Evolutionary conservation across 2,797 vertebrate species (phyloP).

Genomic region (Periophthalmus magnuspinnatus): DNA sequence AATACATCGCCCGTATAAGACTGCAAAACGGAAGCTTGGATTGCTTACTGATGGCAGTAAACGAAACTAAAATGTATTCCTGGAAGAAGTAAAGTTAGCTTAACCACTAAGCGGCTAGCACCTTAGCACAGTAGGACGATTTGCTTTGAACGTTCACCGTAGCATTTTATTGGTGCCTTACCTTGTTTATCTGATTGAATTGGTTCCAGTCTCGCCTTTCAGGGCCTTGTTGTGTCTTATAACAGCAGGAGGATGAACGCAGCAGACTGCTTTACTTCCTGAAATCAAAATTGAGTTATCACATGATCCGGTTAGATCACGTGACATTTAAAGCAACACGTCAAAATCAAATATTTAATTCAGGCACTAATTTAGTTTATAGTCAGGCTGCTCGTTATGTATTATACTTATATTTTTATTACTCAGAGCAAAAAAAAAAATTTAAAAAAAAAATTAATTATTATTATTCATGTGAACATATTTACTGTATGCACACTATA

Average conservation of each 20-base stretch:
- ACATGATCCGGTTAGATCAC: slow-evolving; percentile 48
- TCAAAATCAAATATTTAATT: neutral
- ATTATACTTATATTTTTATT: neutral
- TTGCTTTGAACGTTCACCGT: neutral
- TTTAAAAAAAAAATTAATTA: too few relatives aligned
- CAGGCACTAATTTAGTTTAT: too few relatives aligned
- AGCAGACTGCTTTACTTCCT: neutral
- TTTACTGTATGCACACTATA: too few relatives aligned
- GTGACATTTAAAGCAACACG: slow-evolving; percentile 54
- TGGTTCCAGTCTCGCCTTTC: rapidly evolving
- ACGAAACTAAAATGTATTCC: neutral
- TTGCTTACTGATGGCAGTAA: too few relatives aligned
- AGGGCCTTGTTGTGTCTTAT: neutral
- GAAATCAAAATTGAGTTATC: slow-evolving; percentile 18
- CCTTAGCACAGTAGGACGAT: slow-evolving; percentile 33
- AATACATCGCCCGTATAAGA: neutral
- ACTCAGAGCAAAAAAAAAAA: too few relatives aligned
- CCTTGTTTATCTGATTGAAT: neutral
- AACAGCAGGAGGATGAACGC: neutral
- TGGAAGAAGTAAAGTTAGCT: slow-evolving; percentile 20
- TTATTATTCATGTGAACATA: too few relatives aligned
- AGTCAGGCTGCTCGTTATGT: neutral
- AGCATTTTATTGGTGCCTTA: neutral
- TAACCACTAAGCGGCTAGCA: slow-evolving; percentile 24
- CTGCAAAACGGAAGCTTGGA: neutral